Conservation (phyloP, 2,888 invertebrate species). For the Holacanthella duospinosa region DNA sequence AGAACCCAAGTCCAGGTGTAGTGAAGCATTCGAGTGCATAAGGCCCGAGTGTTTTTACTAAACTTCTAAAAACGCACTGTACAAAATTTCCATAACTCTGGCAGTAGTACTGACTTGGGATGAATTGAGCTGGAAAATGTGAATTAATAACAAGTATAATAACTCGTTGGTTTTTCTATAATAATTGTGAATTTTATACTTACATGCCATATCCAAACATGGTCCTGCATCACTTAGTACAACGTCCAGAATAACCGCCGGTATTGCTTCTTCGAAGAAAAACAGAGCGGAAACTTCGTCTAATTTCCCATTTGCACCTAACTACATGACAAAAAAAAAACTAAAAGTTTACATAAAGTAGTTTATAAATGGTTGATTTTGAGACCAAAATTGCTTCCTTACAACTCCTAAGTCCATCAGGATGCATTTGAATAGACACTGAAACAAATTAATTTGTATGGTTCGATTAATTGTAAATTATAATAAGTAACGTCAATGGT, state of each 20-base stretch:
- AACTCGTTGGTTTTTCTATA: not conserved
- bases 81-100: not conserved
- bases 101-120: conserved; percentile 3
- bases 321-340: not conserved
- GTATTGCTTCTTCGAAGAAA: conserved; percentile 6
- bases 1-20: not conserved
- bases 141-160: too few relatives aligned
- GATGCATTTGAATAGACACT: conserved; percentile 6
- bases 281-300: conserved; percentile 1
- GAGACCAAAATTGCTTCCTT: not conserved
- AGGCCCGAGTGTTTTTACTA: not conserved
- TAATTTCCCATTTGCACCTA: not conserved
- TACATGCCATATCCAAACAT: not conserved
- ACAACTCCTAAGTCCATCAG: not conserved
- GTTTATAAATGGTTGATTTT: not conserved
- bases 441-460: not conserved
- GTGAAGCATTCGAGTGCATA: not conserved
- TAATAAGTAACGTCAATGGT: too few relatives aligned
- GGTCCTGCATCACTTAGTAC: not conserved
- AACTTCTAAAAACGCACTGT: not conserved
- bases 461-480: too few relatives aligned
- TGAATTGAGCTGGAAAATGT: not conserved
- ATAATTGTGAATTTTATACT: not conserved
- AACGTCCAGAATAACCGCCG: not conserved
- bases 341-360: not conserved